Conservation (phyloP, 2,888 invertebrate species). For the Acheta domesticus region DNA sequence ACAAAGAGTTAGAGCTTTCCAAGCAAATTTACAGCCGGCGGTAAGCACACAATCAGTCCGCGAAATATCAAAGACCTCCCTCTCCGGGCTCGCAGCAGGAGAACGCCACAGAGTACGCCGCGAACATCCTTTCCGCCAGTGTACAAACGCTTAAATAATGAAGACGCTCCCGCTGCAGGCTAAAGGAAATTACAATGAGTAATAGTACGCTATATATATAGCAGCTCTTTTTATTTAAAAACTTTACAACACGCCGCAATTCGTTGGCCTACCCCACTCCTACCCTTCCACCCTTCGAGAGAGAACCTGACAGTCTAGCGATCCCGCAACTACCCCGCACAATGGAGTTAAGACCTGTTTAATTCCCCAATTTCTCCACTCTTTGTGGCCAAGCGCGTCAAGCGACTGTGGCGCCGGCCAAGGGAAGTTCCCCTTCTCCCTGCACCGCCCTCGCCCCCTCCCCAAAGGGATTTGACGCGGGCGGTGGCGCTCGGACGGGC, state of each 20-base stretch:
- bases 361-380: slow-evolving; percentile 18
- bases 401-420: background rate
- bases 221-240: background rate
- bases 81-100: too few relatives aligned
- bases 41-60: too few relatives aligned
- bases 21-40: too few relatives aligned
- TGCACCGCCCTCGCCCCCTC: background rate
- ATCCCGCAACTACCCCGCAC: background rate
- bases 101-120: too few relatives aligned
- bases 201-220: background rate
- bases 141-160: slow-evolving; percentile 18
- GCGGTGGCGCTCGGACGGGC: background rate
- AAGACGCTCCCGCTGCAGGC: background rate
- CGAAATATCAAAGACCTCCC: too few relatives aligned
- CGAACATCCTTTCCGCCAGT: background rate
- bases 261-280: background rate
- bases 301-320: background rate
- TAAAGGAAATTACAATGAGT: slow-evolving; percentile 2
- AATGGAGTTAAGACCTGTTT: slow-evolving; percentile 1
- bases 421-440: background rate
- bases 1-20: too few relatives aligned
- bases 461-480: background rate
- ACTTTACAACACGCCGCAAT: background rate
- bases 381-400: background rate
- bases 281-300: background rate